Percentiles rank a stretch among this genome's conserved stretches.
phyloP scores from a whole-genome alignment of 2,888 invertebrate genomes.

The Yponomeuta sedellus region DNA sequence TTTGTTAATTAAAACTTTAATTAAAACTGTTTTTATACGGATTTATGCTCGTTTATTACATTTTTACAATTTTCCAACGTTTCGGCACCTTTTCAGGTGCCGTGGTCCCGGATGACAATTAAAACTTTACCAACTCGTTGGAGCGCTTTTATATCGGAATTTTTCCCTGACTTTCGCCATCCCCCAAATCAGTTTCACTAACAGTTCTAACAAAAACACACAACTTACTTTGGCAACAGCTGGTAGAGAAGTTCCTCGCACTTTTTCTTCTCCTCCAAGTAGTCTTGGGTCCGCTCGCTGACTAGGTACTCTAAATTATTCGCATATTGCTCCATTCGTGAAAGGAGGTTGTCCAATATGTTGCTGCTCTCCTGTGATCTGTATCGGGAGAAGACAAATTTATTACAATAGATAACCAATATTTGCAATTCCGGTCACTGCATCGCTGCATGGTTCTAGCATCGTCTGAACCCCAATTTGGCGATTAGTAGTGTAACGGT shows the following conservation, averaged over 20 bases:
- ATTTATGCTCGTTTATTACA: too few relatives aligned
- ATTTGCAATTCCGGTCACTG: too few relatives aligned
- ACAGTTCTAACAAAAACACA: not conserved
- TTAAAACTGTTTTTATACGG: too few relatives aligned
- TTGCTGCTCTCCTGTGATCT: conserved; percentile 95
- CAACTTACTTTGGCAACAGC: conserved; percentile 87
- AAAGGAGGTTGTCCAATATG: conserved; percentile 94
- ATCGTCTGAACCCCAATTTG: too few relatives aligned
- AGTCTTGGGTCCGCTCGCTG: conserved; percentile 97
- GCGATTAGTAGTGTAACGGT: too few relatives aligned
- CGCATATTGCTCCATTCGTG: conserved; percentile 99
- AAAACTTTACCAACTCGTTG: not conserved
- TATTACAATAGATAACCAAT: too few relatives aligned
- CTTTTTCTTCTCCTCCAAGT: conserved; percentile 98
- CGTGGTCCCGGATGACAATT: too few relatives aligned
- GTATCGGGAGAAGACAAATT: conserved; percentile 23
- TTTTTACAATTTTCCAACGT: too few relatives aligned
- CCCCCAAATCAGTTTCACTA: not conserved
- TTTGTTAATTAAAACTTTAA: not conserved
- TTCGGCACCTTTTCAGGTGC: too few relatives aligned
- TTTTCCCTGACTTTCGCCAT: not conserved
- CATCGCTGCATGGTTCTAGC: not conserved
- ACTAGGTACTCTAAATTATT: conserved; percentile 98
- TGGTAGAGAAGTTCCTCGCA: conserved; percentile 98
- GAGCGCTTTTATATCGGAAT: not conserved